Evolutionary conservation across 2,888 invertebrate genomes (phyloP), one percentile per base, ranked within the genome.

Genomic region (Acanthococcus lagerstroemiae): DNA sequence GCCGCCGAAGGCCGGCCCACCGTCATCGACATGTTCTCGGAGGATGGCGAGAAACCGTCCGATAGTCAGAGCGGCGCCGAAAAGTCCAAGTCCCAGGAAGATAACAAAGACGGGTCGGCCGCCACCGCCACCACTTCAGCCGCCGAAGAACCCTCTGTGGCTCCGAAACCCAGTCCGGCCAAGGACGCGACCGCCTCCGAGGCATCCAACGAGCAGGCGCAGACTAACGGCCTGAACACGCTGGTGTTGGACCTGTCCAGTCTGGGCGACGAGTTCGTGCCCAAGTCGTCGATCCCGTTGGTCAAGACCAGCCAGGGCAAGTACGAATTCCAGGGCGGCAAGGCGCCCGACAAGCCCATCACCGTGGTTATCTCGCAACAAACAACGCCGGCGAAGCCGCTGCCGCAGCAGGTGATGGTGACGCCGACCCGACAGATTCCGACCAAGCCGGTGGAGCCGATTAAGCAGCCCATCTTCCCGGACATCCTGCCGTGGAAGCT

Each of bases 11-110:
- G 50, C 15, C 45, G 37, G 19, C 70, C 69, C 2, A 46, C 67
- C 1, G 56, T 60, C 30, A 68, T 68, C 50, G 68, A 68, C 55
- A 68, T 68, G 60, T 68, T 68, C 65, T 61, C 58, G 55, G 68
- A 68, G 27, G 68, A 68, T 2, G 52, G 46, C n/a, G 57, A 67
- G 19, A 37, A 65, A 21, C 44, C 48, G 2, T n/a, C 26, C 9
- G 25, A 25, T 5, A 25, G 50, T 19, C 44, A 57, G 27, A 22
- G 30, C 6, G 50, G 26, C 19, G 65, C 46, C 55, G 65, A 65
- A 19, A 25, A 55, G 27, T 48, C 67, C n/a, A 37, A 68, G 55
- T 37, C 65, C 22, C 9, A 55, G 3, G 68, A 67, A 19, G 68
- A 68, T 2, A 46, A 26, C n/a, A 67, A 65, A 55, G 67, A 48